Evolutionary conservation across 2,888 invertebrate genomes (phyloP), one percentile per base, ranked within the genome.

Genomic region (Morpho helenor): DNA sequence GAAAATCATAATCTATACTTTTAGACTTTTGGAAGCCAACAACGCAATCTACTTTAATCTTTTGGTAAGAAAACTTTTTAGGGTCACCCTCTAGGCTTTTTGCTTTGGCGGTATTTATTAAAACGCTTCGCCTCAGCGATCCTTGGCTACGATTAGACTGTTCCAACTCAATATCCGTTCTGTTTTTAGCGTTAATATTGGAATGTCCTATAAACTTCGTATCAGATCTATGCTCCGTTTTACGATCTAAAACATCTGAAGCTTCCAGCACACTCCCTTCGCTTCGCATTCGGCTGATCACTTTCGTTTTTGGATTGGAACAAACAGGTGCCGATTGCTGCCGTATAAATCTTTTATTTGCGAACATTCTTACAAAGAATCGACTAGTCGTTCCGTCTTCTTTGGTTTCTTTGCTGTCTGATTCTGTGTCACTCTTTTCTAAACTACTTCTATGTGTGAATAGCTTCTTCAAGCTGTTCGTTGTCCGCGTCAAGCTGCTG

Each of bases 401-500:
- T 66, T 77, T 84, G 39, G 68, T 74, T 10, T 81, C 72, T 56
- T 68, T 73, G 53, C 68, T 69, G 5, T 73, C 84, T 0, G 77
- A 71, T 60, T 85, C 86, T 7, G 73, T 68, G 9, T 87, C 86
- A 43, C 80, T 82, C 64, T 81, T 83, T 57, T 91, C 91, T 16
- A 91, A 72, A 66, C 87, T 89, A 8, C 79, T 77, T 76, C 89
- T 79, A 56, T 91, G 88, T 48, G 77, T 80, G 62, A 91, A 87
- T 1, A 92, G 81, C 62, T 91, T 92, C 68, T 90, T 91, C 49
- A 92, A 77, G 59, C 92, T 92, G 52, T 92, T 92, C 0, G 93
- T 93, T 22, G 93, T 92, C 62, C 93, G 86, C 0, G 93, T 92
- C 47, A 93, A 77, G 56, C 94, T 91, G 60, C 92, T 93, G 47